Evolutionary conservation across 2,888 invertebrate species (phyloP).

Genomic region (Plusia festucae): DNA sequence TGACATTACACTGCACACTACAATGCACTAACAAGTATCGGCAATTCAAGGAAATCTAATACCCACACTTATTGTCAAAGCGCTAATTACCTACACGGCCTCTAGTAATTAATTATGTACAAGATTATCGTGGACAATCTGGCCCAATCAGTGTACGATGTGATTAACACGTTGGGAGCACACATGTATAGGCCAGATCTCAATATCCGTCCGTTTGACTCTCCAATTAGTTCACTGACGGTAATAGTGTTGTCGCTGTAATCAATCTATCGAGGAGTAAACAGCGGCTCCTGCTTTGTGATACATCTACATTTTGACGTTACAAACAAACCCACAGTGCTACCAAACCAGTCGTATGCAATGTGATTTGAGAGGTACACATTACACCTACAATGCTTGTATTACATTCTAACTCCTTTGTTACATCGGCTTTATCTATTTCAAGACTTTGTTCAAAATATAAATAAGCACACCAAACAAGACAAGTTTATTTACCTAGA

Average conservation of each 20-base stretch:
- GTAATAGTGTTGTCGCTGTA: slow-evolving; percentile 67
- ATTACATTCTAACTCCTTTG: not conserved
- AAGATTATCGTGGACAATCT: slow-evolving; percentile 23
- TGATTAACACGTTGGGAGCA: slow-evolving; percentile 44
- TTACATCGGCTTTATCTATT: not conserved
- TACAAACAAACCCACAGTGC: slow-evolving; percentile 32
- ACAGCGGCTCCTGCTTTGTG: slow-evolving; percentile 72
- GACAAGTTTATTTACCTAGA: too few species aligned
- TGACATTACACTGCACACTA: too few species aligned
- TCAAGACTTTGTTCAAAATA: not conserved
- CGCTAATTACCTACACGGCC: slow-evolving; percentile 43
- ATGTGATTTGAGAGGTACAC: slow-evolving; percentile 25
- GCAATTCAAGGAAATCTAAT: not conserved
- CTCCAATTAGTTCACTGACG: slow-evolving; percentile 69
- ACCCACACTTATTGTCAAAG: not conserved
- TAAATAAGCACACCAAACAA: too few species aligned
- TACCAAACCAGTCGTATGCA: not conserved
- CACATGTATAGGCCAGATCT: slow-evolving; percentile 25
- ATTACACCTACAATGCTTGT: slow-evolving; percentile 1
- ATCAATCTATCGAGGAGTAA: slow-evolving; percentile 69
- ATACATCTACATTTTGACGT: slow-evolving; percentile 25
- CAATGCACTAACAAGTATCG: not conserved
- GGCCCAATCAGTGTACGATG: slow-evolving; percentile 47
- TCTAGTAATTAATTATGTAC: slow-evolving; percentile 10
- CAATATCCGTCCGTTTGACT: slow-evolving; percentile 58